Evolutionary conservation across 2,888 invertebrate species (phyloP).

Genomic region (Carpatolechia fugitivella): DNA sequence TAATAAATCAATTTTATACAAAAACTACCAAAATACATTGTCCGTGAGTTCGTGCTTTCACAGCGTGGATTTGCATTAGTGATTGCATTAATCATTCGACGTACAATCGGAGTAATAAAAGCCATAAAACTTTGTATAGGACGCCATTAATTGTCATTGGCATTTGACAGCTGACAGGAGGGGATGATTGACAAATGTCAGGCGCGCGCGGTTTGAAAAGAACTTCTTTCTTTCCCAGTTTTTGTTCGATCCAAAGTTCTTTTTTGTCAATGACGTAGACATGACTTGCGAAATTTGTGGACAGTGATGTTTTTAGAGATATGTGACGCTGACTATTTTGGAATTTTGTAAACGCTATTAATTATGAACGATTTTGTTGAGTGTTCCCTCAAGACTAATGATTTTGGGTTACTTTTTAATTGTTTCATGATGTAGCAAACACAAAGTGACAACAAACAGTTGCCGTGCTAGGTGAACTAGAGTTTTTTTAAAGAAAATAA

Average conservation of each 20-base stretch:
- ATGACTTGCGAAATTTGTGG: constrained; percentile 43
- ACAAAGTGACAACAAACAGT: too few species aligned
- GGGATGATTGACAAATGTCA: constrained; percentile 78
- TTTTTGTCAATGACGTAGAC: constrained; percentile 39
- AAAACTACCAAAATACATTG: constrained; percentile 60
- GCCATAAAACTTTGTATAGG: constrained; percentile 74
- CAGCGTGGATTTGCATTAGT: constrained; percentile 74
- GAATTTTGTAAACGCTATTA: neutral
- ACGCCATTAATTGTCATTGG: constrained; percentile 77
- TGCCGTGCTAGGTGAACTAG: too few species aligned
- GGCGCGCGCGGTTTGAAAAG: constrained; percentile 39
- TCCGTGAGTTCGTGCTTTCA: constrained; percentile 51
- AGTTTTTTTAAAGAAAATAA: too few species aligned
- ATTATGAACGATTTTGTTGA: neutral
- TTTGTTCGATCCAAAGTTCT: constrained; percentile 28
- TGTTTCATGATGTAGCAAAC: too few species aligned
- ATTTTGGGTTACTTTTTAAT: neutral
- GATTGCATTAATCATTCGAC: constrained; percentile 75
- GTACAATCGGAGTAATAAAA: constrained; percentile 70
- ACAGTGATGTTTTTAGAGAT: constrained; percentile 22
- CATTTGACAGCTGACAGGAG: constrained; percentile 60
- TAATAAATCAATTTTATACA: constrained; percentile 72
- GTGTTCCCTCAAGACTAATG: neutral
- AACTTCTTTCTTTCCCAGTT: constrained; percentile 34
- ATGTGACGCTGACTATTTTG: constrained; percentile 24